phyloP scores from a whole-genome alignment of 2,797 vertebrate genomes.

The Xerus rutilus region DNA sequence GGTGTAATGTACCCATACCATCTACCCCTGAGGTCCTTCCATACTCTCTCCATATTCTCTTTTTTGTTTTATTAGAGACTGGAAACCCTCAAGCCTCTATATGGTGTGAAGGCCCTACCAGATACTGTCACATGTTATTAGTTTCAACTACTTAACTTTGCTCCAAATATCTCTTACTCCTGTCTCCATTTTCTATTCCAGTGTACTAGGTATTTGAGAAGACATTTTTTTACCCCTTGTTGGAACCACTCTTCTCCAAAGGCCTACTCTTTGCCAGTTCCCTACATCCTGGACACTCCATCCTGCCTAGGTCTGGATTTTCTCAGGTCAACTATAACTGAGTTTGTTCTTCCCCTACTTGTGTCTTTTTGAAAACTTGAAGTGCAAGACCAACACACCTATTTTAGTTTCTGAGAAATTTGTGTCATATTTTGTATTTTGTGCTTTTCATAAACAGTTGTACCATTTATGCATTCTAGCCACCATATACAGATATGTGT shows the following conservation, averaged over 20 bases:
- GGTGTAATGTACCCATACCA: neutral
- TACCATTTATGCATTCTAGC: neutral
- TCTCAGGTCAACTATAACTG: neutral
- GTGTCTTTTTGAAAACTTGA: neutral
- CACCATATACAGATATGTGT: neutral
- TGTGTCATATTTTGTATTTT: neutral
- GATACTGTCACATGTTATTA: neutral
- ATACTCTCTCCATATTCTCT: neutral
- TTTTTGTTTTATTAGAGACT: neutral
- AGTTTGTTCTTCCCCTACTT: neutral
- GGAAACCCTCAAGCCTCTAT: neutral
- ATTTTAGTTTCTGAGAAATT: constrained; percentile 29
- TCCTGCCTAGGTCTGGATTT: neutral
- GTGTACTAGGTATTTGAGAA: neutral
- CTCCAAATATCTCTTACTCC: neutral
- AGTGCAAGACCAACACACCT: neutral
- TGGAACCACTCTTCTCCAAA: neutral
- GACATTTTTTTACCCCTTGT: neutral
- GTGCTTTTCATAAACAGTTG: neutral
- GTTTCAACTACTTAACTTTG: neutral
- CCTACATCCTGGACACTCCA: neutral
- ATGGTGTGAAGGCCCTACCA: neutral
- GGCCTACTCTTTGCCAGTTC: neutral
- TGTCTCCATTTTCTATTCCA: neutral
- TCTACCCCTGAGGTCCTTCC: neutral